These are phyloP conservation scores for Acrobeloides nanus DNA, from an alignment of 2,888 invertebrate genomes.

Conservation along the genomic window DNA sequence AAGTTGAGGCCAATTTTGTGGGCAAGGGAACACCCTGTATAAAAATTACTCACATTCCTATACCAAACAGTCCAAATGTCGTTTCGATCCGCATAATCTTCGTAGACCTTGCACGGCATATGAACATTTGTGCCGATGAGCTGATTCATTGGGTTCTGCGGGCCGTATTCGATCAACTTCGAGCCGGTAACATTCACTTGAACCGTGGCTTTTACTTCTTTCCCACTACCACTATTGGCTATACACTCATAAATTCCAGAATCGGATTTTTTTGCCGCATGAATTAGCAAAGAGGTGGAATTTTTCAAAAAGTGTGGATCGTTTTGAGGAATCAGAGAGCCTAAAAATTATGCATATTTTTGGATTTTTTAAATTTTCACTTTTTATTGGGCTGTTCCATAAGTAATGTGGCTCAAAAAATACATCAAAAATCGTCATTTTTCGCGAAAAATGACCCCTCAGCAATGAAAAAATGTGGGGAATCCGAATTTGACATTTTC, in stretches of 20 bases:
- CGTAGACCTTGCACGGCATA: slow-evolving; percentile 84
- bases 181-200: slow-evolving; percentile 63
- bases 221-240: slow-evolving; percentile 7
- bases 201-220: slow-evolving; percentile 8
- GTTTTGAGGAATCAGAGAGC: too few relatives aligned
- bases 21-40: too few relatives aligned
- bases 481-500: too few relatives aligned
- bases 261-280: slow-evolving; percentile 28
- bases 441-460: too few relatives aligned
- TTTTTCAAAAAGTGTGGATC: slow-evolving; percentile 2
- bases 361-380: too few relatives aligned
- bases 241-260: slow-evolving; percentile 21
- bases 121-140: slow-evolving; percentile 85
- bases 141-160: slow-evolving; percentile 55
- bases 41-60: slow-evolving; percentile 35
- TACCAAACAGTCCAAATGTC: slow-evolving; percentile 29
- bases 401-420: too few relatives aligned
- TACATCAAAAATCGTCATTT: too few relatives aligned
- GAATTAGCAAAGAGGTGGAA: slow-evolving; percentile 26
- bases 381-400: too few relatives aligned
- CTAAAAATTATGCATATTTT: too few relatives aligned
- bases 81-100: slow-evolving; percentile 63
- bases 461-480: too few relatives aligned
- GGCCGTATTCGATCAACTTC: slow-evolving; percentile 73
- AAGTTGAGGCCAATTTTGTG: too few relatives aligned